phyloP scores from a whole-genome alignment of 2,797 vertebrate species.

The Eidolon dupreanum region DNA sequence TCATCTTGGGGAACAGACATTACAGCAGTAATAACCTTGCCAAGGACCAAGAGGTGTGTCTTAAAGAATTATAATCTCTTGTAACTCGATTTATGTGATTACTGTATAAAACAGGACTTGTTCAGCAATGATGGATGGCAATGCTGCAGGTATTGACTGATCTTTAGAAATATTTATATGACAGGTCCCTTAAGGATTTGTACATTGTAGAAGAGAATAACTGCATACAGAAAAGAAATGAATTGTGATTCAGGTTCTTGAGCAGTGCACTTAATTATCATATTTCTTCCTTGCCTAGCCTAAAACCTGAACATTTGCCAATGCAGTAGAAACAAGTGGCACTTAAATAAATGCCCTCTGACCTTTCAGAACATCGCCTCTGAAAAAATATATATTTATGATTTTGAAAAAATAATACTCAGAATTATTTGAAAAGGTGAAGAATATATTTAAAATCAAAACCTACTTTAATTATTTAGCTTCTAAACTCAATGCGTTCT shows the following conservation, averaged over 20 bases:
- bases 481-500: background rate
- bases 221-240: constrained; percentile 55
- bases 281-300: constrained; percentile 41
- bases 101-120: constrained; percentile 81
- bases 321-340: background rate
- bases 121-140: constrained; percentile 84
- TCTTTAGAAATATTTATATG: constrained; percentile 86
- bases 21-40: constrained; percentile 81
- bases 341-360: constrained; percentile 3
- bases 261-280: constrained; percentile 64
- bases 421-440: constrained; percentile 6
- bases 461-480: constrained; percentile 22
- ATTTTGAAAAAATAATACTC: background rate
- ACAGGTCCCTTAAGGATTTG: constrained; percentile 76
- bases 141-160: constrained; percentile 82
- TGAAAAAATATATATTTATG: background rate
- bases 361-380: background rate
- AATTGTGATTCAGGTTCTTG: constrained; percentile 56
- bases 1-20: constrained; percentile 66
- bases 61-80: constrained; percentile 84
- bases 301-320: constrained; percentile 22
- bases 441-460: constrained; percentile 46
- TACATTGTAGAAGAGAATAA: constrained; percentile 76
- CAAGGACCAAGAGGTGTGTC: constrained; percentile 82
- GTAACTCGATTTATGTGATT: constrained; percentile 84